A percentile compares a stretch with the other conserved stretches of the same genome.
These are phyloP conservation scores for Pseudomyrmex flavicornis DNA, from an alignment of 1,140 invertebrate genomes.

Conservation along the genomic window DNA sequence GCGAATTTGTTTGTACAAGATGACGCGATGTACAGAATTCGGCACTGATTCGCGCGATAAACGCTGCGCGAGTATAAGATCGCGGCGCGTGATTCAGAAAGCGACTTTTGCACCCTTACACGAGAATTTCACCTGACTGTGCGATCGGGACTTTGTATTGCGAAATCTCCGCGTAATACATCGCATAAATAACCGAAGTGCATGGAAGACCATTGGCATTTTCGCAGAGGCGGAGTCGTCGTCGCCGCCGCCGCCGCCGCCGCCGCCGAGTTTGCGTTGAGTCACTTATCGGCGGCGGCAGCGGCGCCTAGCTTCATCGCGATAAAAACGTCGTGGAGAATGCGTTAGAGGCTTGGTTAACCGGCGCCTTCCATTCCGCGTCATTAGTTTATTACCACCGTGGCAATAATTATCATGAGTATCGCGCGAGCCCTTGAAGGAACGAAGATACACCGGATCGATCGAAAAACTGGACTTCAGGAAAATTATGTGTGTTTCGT, in stretches of 20 bases:
- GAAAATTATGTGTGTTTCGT: slow-evolving; percentile 3
- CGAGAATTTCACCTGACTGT: slow-evolving; percentile 24
- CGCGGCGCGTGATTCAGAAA: background rate
- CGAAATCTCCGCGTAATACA: slow-evolving; percentile 23
- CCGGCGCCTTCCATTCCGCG: slow-evolving; percentile 55
- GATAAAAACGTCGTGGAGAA: slow-evolving; percentile 60
- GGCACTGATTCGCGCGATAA: slow-evolving; percentile 11
- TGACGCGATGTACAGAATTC: background rate
- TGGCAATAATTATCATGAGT: slow-evolving; percentile 37
- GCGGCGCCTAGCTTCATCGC: slow-evolving; percentile 28
- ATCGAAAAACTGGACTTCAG: background rate
- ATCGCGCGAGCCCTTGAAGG: slow-evolving; percentile 14
- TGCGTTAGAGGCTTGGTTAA: slow-evolving; percentile 39
- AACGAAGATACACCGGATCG: slow-evolving; percentile 12
- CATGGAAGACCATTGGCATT: slow-evolving; percentile 23
- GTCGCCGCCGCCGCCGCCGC: background rate
- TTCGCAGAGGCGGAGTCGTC: slow-evolving; percentile 34
- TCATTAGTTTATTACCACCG: slow-evolving; percentile 71
- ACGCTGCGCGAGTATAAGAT: background rate
- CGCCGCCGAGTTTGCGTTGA: slow-evolving; percentile 34
- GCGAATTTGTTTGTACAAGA: slow-evolving; percentile 4
- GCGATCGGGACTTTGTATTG: slow-evolving; percentile 16
- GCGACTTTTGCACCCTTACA: slow-evolving; percentile 13
- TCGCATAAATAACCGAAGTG: slow-evolving; percentile 36
- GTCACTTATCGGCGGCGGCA: slow-evolving; percentile 52